phyloP scores from a whole-genome alignment of 2,888 invertebrate genomes.

The Quadroppia sp. region DNA sequence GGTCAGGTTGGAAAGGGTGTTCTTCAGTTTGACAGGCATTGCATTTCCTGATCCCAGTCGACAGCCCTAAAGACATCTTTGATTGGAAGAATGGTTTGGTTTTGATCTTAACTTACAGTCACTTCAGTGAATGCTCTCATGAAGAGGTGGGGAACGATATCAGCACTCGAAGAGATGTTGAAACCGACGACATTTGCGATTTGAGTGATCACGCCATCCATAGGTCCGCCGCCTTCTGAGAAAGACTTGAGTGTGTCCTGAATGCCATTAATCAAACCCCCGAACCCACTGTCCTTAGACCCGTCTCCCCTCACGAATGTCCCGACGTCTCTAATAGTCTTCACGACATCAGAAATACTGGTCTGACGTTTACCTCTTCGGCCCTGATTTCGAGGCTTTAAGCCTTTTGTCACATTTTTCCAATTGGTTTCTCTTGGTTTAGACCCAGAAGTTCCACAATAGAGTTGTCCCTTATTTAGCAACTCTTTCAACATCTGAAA shows the following conservation, averaged over 20 bases:
- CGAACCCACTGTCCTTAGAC: conserved; percentile 31
- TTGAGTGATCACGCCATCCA: conserved; percentile 41
- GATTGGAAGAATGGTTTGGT: neutral
- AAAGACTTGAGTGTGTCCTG: conserved; percentile 37
- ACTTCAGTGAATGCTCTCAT: conserved; percentile 43
- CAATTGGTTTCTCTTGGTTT: neutral
- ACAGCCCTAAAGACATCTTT: conserved; percentile 36
- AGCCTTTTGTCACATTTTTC: neutral
- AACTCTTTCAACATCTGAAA: conserved; percentile 39
- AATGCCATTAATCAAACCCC: conserved; percentile 37
- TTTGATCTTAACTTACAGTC: conserved; percentile 37
- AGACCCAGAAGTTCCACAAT: conserved; percentile 10
- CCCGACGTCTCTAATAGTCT: conserved; percentile 37
- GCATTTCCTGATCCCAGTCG: conserved; percentile 36
- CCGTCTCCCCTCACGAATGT: conserved; percentile 39
- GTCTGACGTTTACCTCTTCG: conserved; percentile 37
- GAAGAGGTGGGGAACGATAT: conserved; percentile 42
- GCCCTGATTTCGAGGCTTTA: neutral
- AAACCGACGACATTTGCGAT: conserved; percentile 41
- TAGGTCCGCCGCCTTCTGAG: conserved; percentile 40
- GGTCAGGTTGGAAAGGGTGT: conserved; percentile 39
- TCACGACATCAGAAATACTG: conserved; percentile 33
- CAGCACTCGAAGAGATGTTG: conserved; percentile 40
- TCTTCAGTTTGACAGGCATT: conserved; percentile 27
- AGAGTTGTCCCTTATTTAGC: conserved; percentile 36